Conservation (phyloP, 2,113 vertebrate genomes). For the Nothobranchius kuhntae region DNA sequence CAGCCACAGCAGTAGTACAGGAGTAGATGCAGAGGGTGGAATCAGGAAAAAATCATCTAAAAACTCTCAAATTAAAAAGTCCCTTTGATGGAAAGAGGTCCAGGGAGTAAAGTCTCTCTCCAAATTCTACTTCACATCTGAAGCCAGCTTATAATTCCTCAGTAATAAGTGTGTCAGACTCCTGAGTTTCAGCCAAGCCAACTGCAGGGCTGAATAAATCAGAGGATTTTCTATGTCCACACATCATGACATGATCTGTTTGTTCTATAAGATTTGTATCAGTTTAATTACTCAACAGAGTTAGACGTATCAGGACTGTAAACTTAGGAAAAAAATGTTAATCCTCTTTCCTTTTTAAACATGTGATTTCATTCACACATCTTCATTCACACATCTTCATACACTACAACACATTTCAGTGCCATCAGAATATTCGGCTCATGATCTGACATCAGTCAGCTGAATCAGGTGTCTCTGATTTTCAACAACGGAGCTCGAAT, state of each 20-base stretch:
- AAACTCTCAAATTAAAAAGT: slow-evolving; percentile 48
- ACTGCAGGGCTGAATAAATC: slow-evolving; percentile 32
- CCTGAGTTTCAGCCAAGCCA: slow-evolving; percentile 49
- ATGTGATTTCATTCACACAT: too few species aligned
- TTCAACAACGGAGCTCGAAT: too few species aligned
- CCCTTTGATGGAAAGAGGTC: slow-evolving; percentile 48
- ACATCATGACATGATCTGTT: neutral
- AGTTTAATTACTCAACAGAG: too few species aligned
- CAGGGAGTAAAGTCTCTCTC: slow-evolving; percentile 30
- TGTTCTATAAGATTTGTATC: too few species aligned
- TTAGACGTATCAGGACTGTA: too few species aligned
- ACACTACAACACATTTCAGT: too few species aligned
- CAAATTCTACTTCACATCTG: slow-evolving; percentile 54
- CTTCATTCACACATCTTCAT: too few species aligned
- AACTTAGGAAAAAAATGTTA: too few species aligned
- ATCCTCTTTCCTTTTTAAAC: too few species aligned
- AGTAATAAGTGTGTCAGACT: slow-evolving; percentile 62
- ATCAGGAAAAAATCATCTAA: slow-evolving; percentile 23
- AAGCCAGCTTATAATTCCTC: slow-evolving; percentile 64
- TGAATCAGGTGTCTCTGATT: too few species aligned
- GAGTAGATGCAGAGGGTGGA: neutral
- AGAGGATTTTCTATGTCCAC: slow-evolving; percentile 32
- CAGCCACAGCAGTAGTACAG: neutral
- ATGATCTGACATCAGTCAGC: too few species aligned
- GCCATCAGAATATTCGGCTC: too few species aligned